These are phyloP conservation scores for Brachionus calyciflorus DNA, from an alignment of 1,140 invertebrate genomes.

Conservation along the genomic window DNA sequence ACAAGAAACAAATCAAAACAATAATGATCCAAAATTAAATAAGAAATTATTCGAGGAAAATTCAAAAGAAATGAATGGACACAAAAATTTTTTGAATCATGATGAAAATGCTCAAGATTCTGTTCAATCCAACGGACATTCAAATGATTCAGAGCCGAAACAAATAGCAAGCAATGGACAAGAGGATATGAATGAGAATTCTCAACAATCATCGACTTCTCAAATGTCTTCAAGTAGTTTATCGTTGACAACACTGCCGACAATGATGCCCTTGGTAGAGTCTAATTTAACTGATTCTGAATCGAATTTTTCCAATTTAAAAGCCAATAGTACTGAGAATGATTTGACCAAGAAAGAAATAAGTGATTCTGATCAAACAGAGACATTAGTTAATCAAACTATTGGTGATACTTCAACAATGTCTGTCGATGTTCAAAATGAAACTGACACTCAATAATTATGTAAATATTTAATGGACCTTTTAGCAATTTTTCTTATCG, in stretches of 20 bases:
- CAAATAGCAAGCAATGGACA: not conserved
- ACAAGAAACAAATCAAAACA: not conserved
- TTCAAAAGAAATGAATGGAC: not conserved
- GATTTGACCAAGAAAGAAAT: not conserved
- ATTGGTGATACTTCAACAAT: not conserved
- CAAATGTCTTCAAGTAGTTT: conserved; percentile 33
- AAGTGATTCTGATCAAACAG: not conserved
- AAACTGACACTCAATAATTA: not conserved
- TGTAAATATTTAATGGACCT: too few species aligned
- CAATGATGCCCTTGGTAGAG: not conserved
- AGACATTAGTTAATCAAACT: not conserved
- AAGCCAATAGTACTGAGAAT: not conserved
- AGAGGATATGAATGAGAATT: conserved; percentile 44
- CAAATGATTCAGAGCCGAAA: not conserved
- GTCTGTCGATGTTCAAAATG: conserved; percentile 23
- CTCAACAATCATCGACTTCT: conserved; percentile 25
- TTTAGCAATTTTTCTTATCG: too few species aligned
- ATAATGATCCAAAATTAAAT: not conserved
- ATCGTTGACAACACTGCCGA: conserved; percentile 25
- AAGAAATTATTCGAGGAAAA: conserved; percentile 19
- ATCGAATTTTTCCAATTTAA: not conserved
- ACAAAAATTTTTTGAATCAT: conserved; percentile 33
- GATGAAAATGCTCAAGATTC: conserved; percentile 46
- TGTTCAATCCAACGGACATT: not conserved
- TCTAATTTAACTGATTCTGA: conserved; percentile 19